These are phyloP conservation scores for Megalurothrips usitatus DNA, from an alignment of 2,888 invertebrate genomes.

Conservation along the genomic window DNA sequence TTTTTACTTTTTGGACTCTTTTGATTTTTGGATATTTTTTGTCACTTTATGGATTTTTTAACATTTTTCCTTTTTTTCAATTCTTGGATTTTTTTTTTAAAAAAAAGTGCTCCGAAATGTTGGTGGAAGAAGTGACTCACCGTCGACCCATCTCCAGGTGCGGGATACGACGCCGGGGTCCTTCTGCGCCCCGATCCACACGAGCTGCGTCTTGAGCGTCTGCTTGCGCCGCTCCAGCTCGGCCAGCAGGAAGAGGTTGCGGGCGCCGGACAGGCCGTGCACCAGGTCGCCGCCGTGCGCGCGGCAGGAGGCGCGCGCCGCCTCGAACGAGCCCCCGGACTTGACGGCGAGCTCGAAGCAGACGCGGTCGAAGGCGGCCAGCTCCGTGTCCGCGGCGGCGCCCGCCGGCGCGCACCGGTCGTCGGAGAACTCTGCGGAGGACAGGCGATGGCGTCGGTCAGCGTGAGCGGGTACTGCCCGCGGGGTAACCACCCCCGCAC, in stretches of 20 bases:
- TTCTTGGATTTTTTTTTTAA: too few relatives aligned
- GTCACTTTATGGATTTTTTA: too few relatives aligned
- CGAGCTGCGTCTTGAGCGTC: constrained; percentile 75
- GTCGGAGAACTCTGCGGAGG: constrained; percentile 73
- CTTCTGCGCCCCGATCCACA: constrained; percentile 88
- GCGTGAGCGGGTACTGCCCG: too few relatives aligned
- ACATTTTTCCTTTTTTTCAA: too few relatives aligned
- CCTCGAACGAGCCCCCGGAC: constrained; percentile 76
- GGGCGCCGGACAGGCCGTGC: constrained; percentile 58
- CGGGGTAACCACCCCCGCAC: too few relatives aligned
- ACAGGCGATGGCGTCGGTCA: too few relatives aligned
- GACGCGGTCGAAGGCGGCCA: constrained; percentile 77
- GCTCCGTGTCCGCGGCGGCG: constrained; percentile 70
- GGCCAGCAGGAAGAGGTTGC: constrained; percentile 64
- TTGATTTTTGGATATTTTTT: too few relatives aligned
- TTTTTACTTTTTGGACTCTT: too few relatives aligned
- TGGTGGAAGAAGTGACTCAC: too few relatives aligned
- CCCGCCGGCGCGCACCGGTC: constrained; percentile 74
- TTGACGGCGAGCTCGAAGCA: constrained; percentile 85
- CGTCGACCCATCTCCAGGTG: constrained; percentile 87
- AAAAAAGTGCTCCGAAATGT: too few relatives aligned
- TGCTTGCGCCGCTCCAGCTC: constrained; percentile 76
- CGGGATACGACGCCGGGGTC: constrained; percentile 77
- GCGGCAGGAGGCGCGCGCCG: constrained; percentile 71
- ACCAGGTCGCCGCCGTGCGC: constrained; percentile 65